phyloP scores from a whole-genome alignment of 2,888 invertebrate genomes.

The Megalurothrips usitatus region DNA sequence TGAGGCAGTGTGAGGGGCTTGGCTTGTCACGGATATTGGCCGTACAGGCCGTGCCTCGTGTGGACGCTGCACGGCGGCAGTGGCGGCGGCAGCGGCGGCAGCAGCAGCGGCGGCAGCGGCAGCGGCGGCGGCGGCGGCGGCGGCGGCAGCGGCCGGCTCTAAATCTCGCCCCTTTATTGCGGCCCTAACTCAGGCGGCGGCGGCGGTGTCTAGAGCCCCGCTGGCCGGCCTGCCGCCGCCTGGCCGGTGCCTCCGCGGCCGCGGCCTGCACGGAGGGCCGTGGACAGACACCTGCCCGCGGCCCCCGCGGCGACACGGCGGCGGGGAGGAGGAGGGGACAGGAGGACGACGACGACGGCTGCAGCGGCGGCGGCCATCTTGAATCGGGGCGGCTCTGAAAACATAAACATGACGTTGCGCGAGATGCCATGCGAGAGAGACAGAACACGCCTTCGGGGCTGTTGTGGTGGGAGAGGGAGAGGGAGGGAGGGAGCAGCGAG shows the following conservation, averaged over 20 bases:
- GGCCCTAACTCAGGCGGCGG: constrained; percentile 1
- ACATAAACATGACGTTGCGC: background rate
- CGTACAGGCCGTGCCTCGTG: background rate
- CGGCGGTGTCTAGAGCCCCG: background rate
- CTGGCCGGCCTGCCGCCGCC: background rate
- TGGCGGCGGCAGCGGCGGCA: no score
- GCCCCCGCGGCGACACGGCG: background rate
- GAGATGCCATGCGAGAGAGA: background rate
- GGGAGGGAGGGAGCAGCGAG: no score
- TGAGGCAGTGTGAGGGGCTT: no score
- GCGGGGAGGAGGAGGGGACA: background rate
- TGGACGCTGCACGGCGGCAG: no score
- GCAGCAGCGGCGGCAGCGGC: no score
- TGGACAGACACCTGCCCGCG: constrained; percentile 2
- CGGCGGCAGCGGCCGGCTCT: background rate
- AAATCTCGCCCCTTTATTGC: constrained; percentile 15
- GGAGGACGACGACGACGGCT: no score
- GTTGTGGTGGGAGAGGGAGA: no score
- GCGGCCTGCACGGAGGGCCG: background rate
- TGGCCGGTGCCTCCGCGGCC: no score
- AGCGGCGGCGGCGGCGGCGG: no score
- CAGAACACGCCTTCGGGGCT: no score
- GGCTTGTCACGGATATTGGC: background rate
- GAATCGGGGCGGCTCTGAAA: no score
- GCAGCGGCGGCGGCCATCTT: no score